Evolutionary conservation across 2,888 invertebrate species (phyloP).

Genomic region (Timema cristinae): DNA sequence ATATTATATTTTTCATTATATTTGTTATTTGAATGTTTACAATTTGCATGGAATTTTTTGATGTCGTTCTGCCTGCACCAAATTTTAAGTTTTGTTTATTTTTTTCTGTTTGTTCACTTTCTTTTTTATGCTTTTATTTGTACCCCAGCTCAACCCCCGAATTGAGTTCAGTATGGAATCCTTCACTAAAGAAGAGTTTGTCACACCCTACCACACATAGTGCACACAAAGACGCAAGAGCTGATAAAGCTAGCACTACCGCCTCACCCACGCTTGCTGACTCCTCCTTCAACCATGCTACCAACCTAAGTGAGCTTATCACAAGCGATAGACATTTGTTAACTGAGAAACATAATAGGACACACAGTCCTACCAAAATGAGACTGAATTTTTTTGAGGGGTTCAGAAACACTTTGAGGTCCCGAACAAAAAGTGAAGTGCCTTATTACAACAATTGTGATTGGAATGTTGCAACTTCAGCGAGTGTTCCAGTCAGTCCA

Average conservation of each 20-base stretch:
- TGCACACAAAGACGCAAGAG: too few relatives aligned
- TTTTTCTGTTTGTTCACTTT: constrained; percentile 24
- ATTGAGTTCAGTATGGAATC: constrained; percentile 42
- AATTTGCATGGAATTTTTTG: too few relatives aligned
- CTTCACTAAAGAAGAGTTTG: constrained; percentile 48
- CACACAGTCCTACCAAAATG: constrained; percentile 43
- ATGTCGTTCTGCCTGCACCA: too few relatives aligned
- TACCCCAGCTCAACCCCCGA: constrained; percentile 30
- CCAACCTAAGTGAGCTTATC: too few relatives aligned
- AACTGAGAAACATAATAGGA: constrained; percentile 44
- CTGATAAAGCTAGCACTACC: too few relatives aligned
- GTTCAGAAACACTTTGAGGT: constrained; percentile 56
- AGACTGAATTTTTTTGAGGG: constrained; percentile 54
- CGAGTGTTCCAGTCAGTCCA: constrained; percentile 13
- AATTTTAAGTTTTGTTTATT: too few relatives aligned
- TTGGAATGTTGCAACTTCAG: constrained; percentile 15
- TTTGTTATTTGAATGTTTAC: too few relatives aligned
- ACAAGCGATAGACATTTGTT: too few relatives aligned
- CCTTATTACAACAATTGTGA: constrained; percentile 23
- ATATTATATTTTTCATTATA: too few relatives aligned
- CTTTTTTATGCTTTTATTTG: constrained; percentile 28
- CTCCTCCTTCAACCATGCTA: too few relatives aligned
- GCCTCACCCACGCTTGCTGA: too few relatives aligned
- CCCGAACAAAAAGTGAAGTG: constrained; percentile 50
- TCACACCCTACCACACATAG: constrained; percentile 44